Evolutionary conservation across 2,888 invertebrate species (phyloP), one percentile per base, ranked within the genome.

Genomic region (Laothoe populi): DNA sequence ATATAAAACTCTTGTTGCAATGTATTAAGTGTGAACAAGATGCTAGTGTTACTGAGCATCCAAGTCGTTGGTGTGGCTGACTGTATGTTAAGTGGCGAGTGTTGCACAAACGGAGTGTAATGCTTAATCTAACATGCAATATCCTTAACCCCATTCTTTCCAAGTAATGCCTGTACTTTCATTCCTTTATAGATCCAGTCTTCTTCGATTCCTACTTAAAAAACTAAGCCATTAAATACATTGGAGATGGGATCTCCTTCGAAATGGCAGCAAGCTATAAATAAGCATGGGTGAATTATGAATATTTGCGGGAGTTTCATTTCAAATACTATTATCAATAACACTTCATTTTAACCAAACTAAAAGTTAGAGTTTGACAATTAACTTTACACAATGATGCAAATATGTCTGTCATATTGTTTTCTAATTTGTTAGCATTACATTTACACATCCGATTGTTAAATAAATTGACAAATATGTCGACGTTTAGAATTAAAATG

Each of bases 161-260:
- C 68, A 67, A 70, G 38, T 24, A 70, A 75, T 72, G 70, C 72
- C 68, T 67, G 63, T 69, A 66, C 70, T 59, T 65, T 69, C 78
- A 73, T 67, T 72, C 78, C 77, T 66, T 77, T 77, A 67, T 73
- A 58, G 53, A 70, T 71, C 83, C 85, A 86, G 86, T 86, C 86
- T 84, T 86, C 78, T 76, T 76, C 75, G 75, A 77, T 82, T 82
- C 81, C 75, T 75, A 79, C 75, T 78, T 81, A 83, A 69, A n/a
- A 58, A 66, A 62, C 69, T 75, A 75, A 67, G 62, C 63, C 62
- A 65, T 63, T 65, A 48, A 58, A 62, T 64, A 53, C 63, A 59
- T 31, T 35, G 19, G 31, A 49, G 7, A 62, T 64, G 61, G 11
- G 1, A 31, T 49, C 35, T 53, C 19, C 58, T 4, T 42, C n/a